Base-by-base conservation (phyloP, 2,888 invertebrate genomes). In the Acleris cristana region DNA sequence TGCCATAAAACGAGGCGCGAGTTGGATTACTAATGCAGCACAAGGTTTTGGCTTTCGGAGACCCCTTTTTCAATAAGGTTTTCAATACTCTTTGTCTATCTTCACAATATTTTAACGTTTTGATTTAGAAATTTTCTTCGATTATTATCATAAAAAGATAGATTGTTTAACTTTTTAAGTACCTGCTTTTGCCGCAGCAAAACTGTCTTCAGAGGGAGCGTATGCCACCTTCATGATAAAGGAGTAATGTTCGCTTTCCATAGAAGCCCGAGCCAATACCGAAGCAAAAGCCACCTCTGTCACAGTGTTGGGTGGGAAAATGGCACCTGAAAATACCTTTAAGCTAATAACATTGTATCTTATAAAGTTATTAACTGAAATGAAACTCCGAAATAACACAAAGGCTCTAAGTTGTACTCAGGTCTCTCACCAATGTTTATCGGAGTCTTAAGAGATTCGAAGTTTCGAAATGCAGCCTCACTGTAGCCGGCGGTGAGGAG, bases 101-200 rank as follows among this genome's bases (percentile, higher is more conserved):
- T 51, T 21, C 3, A 21, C 21, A 51, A 3, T 18, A 21, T 16
- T 18, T 48, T 5, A 7, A 48, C 18, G 3, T 40, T 40, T 40
- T 40, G 2, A 40, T 40, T 14, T 40, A 0, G 40, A 14, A 34
- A 34, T 10, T 34, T 12, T 40, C 14, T 14, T 4, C 14, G 14
- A 14, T 4, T 40, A 40, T 40, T 4, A 14, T 34, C 8, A 10
- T 10, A 3, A 34, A 34, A 34, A 34, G 4, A 40, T 40, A 40
- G 40, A 14, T 1, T 26, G 26, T 3, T 56, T 8, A 10, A 45
- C n/a, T 26, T 44, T 23, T n/a, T n/a, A 44, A 19, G 14, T 40
- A 92, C 92, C 89, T 51, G 89, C 91, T 75, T 86, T 89, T 14
- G 89, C 85, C 16, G 92, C 92, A 48, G 89, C 80, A 68, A 87